Conservation (phyloP, 2,113 vertebrate genomes). For the Leucopsar rothschildi region DNA sequence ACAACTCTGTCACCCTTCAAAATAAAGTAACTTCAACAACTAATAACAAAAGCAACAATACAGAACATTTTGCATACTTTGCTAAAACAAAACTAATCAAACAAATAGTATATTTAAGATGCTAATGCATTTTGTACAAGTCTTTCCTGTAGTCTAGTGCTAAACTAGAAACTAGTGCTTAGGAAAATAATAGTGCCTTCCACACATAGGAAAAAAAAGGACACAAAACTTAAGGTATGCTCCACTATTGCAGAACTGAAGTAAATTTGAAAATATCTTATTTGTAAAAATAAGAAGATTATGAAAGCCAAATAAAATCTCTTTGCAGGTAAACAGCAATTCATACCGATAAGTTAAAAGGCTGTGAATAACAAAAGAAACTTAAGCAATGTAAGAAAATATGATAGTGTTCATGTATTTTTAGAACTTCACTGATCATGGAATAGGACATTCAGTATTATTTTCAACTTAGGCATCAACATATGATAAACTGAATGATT, state of each 20-base stretch:
- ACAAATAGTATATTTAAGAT: not conserved
- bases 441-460: not conserved
- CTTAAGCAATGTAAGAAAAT: not conserved
- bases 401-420: rapidly evolving
- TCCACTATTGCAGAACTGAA: not conserved
- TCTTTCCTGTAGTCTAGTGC: not conserved
- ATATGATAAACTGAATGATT: not conserved
- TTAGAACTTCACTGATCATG: not conserved
- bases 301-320: not conserved
- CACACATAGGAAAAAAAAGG: no score
- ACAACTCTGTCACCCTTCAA: not conserved
- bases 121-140: not conserved
- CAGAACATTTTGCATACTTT: not conserved
- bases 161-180: not conserved
- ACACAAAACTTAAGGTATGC: not conserved
- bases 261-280: not conserved
- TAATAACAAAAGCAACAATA: not conserved
- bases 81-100: not conserved
- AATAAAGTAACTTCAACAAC: not conserved
- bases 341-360: not conserved
- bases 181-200: not conserved
- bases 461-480: not conserved
- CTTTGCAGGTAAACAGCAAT: not conserved
- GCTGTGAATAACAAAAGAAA: not conserved
- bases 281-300: not conserved